These are phyloP conservation scores for Altica lythri DNA, from an alignment of 2,888 invertebrate genomes.

Conservation along the genomic window DNA sequence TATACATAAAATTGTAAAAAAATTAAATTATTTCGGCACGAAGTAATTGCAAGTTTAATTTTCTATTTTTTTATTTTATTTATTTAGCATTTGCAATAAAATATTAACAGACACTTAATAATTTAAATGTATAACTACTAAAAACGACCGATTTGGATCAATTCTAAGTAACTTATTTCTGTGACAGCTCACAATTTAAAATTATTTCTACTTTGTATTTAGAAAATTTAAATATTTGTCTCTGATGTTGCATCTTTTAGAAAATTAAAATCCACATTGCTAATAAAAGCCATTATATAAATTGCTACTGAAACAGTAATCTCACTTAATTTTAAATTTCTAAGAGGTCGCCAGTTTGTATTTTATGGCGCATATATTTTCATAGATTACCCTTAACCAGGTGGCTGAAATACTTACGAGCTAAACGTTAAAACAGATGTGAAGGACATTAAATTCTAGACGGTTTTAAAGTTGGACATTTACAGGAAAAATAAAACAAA, in stretches of 20 bases:
- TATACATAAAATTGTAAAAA: no score
- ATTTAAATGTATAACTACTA: neutral
- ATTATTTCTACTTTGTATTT: slow-evolving; percentile 9
- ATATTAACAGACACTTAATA: no score
- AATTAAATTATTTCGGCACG: no score
- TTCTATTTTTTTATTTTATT: no score
- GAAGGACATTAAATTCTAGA: neutral
- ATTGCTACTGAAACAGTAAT: slow-evolving; percentile 16
- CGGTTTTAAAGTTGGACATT: no score
- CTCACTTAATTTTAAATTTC: slow-evolving; percentile 10
- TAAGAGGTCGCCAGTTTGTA: neutral
- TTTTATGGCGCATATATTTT: slow-evolving; percentile 16
- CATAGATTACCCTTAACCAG: slow-evolving; percentile 7
- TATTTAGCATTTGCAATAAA: no score
- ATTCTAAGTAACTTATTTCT: slow-evolving; percentile 1
- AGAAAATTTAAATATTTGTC: slow-evolving; percentile 10
- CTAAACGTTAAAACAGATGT: slow-evolving; percentile 2
- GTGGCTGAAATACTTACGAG: neutral
- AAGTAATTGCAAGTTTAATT: no score
- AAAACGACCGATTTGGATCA: neutral
- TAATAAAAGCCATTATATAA: slow-evolving; percentile 19
- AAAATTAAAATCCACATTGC: slow-evolving; percentile 16
- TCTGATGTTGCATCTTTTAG: slow-evolving; percentile 7
- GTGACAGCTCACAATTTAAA: slow-evolving; percentile 1
- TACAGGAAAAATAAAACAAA: no score